Evolutionary conservation across 2,888 invertebrate genomes (phyloP).

Genomic region (Acrobasis repandana): DNA sequence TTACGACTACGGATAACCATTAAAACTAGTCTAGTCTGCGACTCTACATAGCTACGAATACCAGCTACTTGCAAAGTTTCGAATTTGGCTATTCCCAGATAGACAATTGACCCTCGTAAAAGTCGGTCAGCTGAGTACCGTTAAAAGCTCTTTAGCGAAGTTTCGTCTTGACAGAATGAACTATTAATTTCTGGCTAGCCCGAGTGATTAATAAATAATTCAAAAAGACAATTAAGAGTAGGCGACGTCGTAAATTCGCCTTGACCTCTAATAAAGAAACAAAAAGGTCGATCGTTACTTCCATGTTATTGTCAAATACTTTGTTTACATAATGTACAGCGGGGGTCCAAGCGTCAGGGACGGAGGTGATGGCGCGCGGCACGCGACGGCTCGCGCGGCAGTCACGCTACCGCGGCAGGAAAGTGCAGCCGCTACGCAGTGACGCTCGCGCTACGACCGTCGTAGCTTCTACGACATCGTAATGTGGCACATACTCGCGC

Average conservation of each 20-base stretch:
- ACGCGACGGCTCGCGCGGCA: constrained; percentile 60
- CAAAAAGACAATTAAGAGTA: constrained; percentile 19
- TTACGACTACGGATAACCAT: constrained; percentile 13
- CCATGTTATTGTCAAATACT: constrained; percentile 65
- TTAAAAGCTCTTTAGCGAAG: constrained; percentile 7
- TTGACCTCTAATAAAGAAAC: constrained; percentile 31
- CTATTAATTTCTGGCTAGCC: constrained; percentile 4
- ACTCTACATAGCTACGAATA: background rate
- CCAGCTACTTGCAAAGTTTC: constrained; percentile 16
- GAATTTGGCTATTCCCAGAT: constrained; percentile 5
- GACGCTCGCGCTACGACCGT: constrained; percentile 52
- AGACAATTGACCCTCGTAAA: constrained; percentile 20
- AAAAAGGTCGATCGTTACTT: constrained; percentile 51
- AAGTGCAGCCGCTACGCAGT: constrained; percentile 47
- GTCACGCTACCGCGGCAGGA: constrained; percentile 68
- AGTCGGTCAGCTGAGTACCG: constrained; percentile 8
- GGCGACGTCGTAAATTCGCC: constrained; percentile 18
- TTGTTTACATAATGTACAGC: constrained; percentile 71
- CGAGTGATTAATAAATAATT: constrained; percentile 19
- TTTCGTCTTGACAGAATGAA: constrained; percentile 7
- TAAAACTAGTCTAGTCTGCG: constrained; percentile 17
- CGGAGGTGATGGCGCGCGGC: constrained; percentile 38
- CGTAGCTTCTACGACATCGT: constrained; percentile 52
- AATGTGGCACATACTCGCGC: constrained; percentile 68
- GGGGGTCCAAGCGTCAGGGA: constrained; percentile 46